phyloP scores from a whole-genome alignment of 2,113 vertebrate species.

The Ictidomys tridecemlineatus region DNA sequence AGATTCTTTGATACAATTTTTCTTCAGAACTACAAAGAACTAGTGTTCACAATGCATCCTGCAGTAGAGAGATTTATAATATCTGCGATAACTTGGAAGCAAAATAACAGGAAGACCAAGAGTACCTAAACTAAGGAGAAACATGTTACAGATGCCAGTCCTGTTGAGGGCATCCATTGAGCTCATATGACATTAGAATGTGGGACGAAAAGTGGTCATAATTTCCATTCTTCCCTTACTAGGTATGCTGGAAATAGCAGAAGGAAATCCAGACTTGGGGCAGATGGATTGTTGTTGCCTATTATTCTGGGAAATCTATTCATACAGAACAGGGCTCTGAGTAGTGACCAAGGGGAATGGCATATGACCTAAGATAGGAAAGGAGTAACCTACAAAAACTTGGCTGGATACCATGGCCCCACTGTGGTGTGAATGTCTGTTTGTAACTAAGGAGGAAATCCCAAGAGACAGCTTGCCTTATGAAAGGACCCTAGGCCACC shows the following conservation, averaged over 20 bases:
- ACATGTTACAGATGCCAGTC: background rate
- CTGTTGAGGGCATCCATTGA: background rate
- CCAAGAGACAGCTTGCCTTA: background rate
- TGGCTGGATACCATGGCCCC: background rate
- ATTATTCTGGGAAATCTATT: background rate
- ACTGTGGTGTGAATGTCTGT: background rate
- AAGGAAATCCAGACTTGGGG: background rate
- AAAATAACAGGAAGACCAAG: background rate
- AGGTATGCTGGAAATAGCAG: background rate
- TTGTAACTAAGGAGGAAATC: background rate
- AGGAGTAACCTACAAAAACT: background rate
- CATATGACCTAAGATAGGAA: background rate
- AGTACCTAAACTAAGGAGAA: background rate
- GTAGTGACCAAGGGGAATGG: background rate
- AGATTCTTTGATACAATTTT: constrained; percentile 18
- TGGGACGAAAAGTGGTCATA: background rate
- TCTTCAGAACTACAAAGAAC: too few relatives aligned
- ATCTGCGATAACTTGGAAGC: background rate
- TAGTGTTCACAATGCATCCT: background rate
- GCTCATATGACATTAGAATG: background rate
- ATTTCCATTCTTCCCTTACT: background rate
- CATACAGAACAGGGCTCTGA: background rate
- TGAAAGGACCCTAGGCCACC: background rate
- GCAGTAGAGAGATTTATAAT: background rate
- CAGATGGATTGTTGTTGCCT: background rate